phyloP scores from a whole-genome alignment of 2,888 invertebrate species.

The Electrophaes corylata region DNA sequence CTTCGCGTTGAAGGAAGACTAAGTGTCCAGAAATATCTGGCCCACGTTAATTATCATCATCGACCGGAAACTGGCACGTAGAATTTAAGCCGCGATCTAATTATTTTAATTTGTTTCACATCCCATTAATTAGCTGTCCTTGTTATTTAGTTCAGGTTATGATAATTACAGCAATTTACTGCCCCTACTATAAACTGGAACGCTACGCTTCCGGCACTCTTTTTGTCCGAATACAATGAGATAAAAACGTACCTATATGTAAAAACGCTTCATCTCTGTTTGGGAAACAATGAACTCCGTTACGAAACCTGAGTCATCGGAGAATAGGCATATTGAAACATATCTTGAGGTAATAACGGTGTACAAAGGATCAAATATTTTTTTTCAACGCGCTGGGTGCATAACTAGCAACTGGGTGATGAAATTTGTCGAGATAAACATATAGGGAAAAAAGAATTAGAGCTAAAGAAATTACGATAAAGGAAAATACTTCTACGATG shows the following conservation, averaged over 20 bases:
- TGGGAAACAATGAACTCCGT: constrained; percentile 31
- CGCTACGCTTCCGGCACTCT: constrained; percentile 26
- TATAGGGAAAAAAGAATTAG: neutral
- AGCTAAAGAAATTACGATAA: constrained; percentile 7
- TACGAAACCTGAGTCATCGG: constrained; percentile 25
- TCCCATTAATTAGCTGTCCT: constrained; percentile 37
- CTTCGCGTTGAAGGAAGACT: no score
- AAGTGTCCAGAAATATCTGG: neutral
- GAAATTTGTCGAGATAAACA: neutral
- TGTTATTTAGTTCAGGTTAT: constrained; percentile 30
- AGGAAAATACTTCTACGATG: neutral
- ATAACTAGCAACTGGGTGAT: neutral
- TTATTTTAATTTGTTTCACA: constrained; percentile 31
- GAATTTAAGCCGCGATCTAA: constrained; percentile 23
- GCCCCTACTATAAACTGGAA: constrained; percentile 35
- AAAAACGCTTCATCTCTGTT: constrained; percentile 28
- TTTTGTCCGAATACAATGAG: constrained; percentile 28
- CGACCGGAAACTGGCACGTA: constrained; percentile 6
- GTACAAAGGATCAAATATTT: constrained; percentile 6
- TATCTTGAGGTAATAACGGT: constrained; percentile 10
- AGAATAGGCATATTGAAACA: constrained; percentile 11
- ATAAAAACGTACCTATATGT: constrained; percentile 12
- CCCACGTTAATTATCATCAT: neutral
- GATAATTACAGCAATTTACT: constrained; percentile 35
- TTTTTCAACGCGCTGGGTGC: neutral